phyloP scores from a whole-genome alignment of 2,888 invertebrate genomes.

The Tetragonula carbonaria region DNA sequence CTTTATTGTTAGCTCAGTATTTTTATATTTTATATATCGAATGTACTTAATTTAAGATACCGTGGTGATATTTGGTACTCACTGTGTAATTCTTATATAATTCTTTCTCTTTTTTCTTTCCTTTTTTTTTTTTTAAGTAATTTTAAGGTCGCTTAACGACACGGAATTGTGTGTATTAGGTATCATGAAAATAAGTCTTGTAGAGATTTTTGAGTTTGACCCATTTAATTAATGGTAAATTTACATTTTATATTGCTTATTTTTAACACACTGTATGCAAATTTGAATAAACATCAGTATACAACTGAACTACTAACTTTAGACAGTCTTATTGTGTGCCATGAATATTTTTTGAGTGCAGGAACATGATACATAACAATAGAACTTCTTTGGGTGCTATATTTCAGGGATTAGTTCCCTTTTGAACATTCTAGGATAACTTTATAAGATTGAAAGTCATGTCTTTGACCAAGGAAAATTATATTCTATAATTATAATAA shows the following conservation, averaged over 20 bases:
- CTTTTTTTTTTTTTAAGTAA: constrained; percentile 32
- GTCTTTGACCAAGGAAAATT: constrained; percentile 65
- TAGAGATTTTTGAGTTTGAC: constrained; percentile 54
- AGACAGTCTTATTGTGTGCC: constrained; percentile 68
- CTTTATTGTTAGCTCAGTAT: constrained; percentile 82
- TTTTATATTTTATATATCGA: constrained; percentile 80
- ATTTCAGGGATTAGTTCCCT: constrained; percentile 67
- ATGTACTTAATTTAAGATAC: constrained; percentile 82
- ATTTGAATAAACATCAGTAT: constrained; percentile 81
- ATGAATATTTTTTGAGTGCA: constrained; percentile 59
- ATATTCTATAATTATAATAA: constrained; percentile 61
- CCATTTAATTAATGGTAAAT: constrained; percentile 46
- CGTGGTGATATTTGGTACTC: constrained; percentile 78
- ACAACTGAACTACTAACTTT: constrained; percentile 71
- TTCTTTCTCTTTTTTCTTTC: constrained; percentile 39
- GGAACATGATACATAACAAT: constrained; percentile 57
- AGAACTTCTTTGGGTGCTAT: constrained; percentile 67
- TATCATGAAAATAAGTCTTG: constrained; percentile 55
- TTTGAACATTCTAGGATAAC: constrained; percentile 60
- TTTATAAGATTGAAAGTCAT: constrained; percentile 65
- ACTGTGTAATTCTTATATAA: constrained; percentile 62
- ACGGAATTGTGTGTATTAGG: constrained; percentile 72
- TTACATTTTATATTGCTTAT: constrained; percentile 81
- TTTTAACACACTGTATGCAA: constrained; percentile 81
- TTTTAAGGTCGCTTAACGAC: constrained; percentile 68